A percentile compares a stretch with the other conserved stretches of the same genome.
Evolutionary conservation across 2,888 invertebrate species (phyloP).

Genomic region (Dynastes hyllus): DNA sequence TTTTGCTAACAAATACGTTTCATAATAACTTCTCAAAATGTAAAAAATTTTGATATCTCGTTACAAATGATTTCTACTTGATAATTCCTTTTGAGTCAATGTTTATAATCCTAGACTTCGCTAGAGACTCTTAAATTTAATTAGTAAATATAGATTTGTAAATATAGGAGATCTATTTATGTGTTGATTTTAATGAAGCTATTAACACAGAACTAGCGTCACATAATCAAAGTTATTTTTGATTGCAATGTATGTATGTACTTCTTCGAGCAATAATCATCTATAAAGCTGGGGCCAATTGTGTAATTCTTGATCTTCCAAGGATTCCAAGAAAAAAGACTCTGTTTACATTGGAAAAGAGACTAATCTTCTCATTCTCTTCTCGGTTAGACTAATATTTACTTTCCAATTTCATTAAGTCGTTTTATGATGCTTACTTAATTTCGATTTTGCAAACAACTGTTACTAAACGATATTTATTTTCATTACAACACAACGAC

Average conservation of each 20-base stretch:
- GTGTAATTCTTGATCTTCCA: background rate
- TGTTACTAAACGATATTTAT: slow-evolving; percentile 33
- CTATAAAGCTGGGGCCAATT: background rate
- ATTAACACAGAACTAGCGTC: no score
- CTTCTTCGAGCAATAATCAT: background rate
- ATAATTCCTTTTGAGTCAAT: no score
- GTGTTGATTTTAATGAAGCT: no score
- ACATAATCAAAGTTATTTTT: background rate
- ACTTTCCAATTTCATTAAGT: slow-evolving; percentile 41
- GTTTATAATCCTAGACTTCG: no score
- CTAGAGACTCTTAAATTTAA: no score
- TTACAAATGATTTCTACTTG: background rate
- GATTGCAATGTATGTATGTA: slow-evolving; percentile 3
- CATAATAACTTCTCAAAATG: no score
- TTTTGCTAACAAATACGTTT: no score
- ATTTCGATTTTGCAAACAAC: slow-evolving; percentile 37
- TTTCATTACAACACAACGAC: slow-evolving; percentile 33
- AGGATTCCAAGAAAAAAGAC: slow-evolving; percentile 4
- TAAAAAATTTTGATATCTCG: no score
- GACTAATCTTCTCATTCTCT: slow-evolving; percentile 32
- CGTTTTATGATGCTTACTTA: slow-evolving; percentile 44
- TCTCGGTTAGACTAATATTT: slow-evolving; percentile 25
- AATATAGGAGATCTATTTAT: no score
- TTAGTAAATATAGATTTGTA: no score
- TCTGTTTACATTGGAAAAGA: slow-evolving; percentile 25